Base-by-base conservation (phyloP, 2,113 vertebrate species). In the Eira barbara region DNA sequence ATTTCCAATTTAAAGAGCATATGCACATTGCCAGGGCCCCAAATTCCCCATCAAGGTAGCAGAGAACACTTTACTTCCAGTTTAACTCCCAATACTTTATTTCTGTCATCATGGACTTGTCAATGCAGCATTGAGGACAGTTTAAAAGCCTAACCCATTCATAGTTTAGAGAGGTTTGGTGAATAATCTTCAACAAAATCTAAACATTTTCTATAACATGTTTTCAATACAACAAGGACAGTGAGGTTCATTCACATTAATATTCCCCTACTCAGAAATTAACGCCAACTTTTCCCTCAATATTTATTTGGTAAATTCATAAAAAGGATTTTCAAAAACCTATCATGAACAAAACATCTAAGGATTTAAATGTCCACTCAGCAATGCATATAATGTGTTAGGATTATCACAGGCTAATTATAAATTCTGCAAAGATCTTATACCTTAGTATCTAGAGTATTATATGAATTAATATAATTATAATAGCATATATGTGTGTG, bases 111-210 rank as follows among this genome's bases (percentile, higher is more conserved):
- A 76, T 67, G n/a, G 71, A 42, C n/a, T 80, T 92, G 21, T 80
- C 55, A 34, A 31, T 4, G 7, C 31, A 23, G 36, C 14, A 36
- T 4, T 67, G 71, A 92, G 47, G 39, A 89, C 20, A 36, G 4
- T 73, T 61, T 83, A 25, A 79, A 94, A 94, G 74, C n/a, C 59
- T 94, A 69, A 90, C 17, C n/a, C n/a, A 92, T 36, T 94, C 81
- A 65, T 25, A 55, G 29, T 87, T 96, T 89, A 78, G 78, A n/a
- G 57, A 90, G 1, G 4, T 85, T 94, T 83, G 14, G 1, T 90
- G 17, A 82, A 74, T 82, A 90, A 55, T 69, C 31, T 69, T 78
- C 67, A 63, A 36, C 71, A 27, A 87, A 92, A 87, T 65, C 27
- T 91, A 79, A 90, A 82, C 63, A 0, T 63, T 94, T 0, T 39